phyloP scores from a whole-genome alignment of 2,888 invertebrate genomes.

The Diarsia mendica region DNA sequence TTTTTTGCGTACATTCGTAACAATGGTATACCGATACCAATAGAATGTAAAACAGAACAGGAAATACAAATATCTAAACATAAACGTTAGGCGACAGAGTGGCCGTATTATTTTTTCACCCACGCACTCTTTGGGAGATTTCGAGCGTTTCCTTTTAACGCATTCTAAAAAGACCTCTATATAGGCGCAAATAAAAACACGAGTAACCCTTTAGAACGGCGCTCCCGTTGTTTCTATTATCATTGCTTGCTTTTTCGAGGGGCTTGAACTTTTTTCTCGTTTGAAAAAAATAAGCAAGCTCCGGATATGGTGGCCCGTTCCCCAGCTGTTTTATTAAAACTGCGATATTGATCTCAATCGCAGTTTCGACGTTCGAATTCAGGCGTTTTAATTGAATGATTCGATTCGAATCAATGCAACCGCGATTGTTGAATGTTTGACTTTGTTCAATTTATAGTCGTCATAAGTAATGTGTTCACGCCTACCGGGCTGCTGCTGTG shows the following conservation, averaged over 20 bases:
- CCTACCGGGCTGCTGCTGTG: slow-evolving; percentile 77
- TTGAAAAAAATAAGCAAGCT: slow-evolving; percentile 82
- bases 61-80: slow-evolving; percentile 68
- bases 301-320: slow-evolving; percentile 86
- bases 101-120: slow-evolving; percentile 77
- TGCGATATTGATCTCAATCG: slow-evolving; percentile 86
- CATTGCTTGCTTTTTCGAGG: slow-evolving; percentile 85
- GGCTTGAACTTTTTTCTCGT: slow-evolving; percentile 78
- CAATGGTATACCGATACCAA: slow-evolving; percentile 41
- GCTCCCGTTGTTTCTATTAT: slow-evolving; percentile 88
- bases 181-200: slow-evolving; percentile 85
- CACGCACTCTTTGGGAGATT: slow-evolving; percentile 75
- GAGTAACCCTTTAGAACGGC: slow-evolving; percentile 85
- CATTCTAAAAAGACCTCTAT: slow-evolving; percentile 80
- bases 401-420: slow-evolving; percentile 77
- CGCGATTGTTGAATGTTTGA: slow-evolving; percentile 82
- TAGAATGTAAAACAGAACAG: slow-evolving; percentile 65
- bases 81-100: slow-evolving; percentile 70
- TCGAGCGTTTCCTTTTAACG: slow-evolving; percentile 82
- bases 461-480: slow-evolving; percentile 82
- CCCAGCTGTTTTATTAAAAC: slow-evolving; percentile 89
- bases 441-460: slow-evolving; percentile 84
- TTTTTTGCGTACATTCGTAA: slow-evolving; percentile 29
- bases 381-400: slow-evolving; percentile 83
- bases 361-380: slow-evolving; percentile 73